Evolutionary conservation across 2,113 vertebrate genomes (phyloP).

Genomic region (Physeter macrocephalus): DNA sequence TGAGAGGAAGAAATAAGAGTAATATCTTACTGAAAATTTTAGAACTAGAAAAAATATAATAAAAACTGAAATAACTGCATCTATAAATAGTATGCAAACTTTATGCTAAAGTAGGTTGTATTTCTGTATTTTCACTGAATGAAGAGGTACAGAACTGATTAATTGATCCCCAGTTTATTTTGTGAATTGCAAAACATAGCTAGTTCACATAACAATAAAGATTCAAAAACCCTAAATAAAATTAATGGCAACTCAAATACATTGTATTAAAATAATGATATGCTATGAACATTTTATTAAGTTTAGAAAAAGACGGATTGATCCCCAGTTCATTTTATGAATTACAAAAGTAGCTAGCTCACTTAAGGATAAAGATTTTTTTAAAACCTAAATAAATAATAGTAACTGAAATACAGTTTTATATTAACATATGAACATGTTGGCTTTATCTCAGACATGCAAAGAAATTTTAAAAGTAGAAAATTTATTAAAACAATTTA

Average conservation of each 20-base stretch:
- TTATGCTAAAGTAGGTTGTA: background rate
- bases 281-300: conserved; percentile 47
- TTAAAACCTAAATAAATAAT: conserved; percentile 41
- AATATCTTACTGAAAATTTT: background rate
- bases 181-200: conserved; percentile 38
- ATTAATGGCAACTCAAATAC: conserved; percentile 11
- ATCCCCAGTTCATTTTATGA: conserved; percentile 20
- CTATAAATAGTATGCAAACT: background rate
- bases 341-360: background rate
- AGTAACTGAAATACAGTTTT: background rate
- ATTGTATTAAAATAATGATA: conserved; percentile 28
- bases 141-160: background rate
- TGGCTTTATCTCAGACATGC: conserved; percentile 1
- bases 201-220: conserved; percentile 7
- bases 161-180: conserved; percentile 1
- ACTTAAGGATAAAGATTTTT: conserved; percentile 31
- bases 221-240: conserved; percentile 32
- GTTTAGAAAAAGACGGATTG: conserved; percentile 37
- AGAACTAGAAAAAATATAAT: background rate
- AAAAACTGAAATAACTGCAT: background rate
- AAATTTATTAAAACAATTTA: conserved; percentile 47
- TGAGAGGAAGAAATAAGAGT: background rate
- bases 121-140: background rate
- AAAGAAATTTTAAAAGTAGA: conserved; percentile 26
- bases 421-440: conserved; percentile 1